Percentiles rank a stretch among this genome's conserved stretches.
These are phyloP conservation scores for Hydrotaea cyrtoneurina DNA, from an alignment of 2,888 invertebrate species.

Conservation along the genomic window DNA sequence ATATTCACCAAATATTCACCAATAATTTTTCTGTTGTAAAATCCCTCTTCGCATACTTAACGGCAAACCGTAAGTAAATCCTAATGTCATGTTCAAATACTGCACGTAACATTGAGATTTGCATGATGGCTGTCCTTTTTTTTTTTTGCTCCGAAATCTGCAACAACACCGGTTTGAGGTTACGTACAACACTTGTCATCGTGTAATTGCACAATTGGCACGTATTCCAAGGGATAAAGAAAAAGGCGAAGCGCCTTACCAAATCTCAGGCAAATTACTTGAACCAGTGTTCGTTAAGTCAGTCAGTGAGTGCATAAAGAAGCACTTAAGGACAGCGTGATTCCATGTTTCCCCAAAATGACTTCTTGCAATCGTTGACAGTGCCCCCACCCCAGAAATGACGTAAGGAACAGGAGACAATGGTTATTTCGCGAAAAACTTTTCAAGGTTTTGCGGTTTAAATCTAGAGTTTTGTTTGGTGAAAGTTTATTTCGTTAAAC, in stretches of 20 bases:
- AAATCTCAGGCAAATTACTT: constrained; percentile 6
- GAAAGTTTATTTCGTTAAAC: background rate
- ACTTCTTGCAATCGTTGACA: constrained; percentile 30
- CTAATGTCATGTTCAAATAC: constrained; percentile 27
- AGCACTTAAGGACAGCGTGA: constrained; percentile 34
- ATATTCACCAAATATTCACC: constrained; percentile 5
- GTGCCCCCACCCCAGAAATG: background rate
- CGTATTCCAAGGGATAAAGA: constrained; percentile 32
- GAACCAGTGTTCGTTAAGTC: background rate
- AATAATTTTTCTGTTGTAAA: too few species aligned
- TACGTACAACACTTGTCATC: constrained; percentile 38
- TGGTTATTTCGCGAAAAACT: background rate
- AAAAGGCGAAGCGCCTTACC: background rate
- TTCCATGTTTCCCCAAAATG: constrained; percentile 19
- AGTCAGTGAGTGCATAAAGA: constrained; percentile 3
- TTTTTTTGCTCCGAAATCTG: background rate
- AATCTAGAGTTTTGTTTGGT: background rate
- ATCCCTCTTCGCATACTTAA: background rate
- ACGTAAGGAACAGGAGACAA: background rate
- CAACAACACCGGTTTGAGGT: background rate
- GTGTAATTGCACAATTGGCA: constrained; percentile 48
- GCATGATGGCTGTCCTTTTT: background rate
- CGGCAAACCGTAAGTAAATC: background rate
- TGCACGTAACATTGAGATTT: constrained; percentile 52
- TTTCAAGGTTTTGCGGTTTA: background rate